Evolutionary conservation across 2,888 invertebrate genomes (phyloP).

Genomic region (Aleiodes alternator): DNA sequence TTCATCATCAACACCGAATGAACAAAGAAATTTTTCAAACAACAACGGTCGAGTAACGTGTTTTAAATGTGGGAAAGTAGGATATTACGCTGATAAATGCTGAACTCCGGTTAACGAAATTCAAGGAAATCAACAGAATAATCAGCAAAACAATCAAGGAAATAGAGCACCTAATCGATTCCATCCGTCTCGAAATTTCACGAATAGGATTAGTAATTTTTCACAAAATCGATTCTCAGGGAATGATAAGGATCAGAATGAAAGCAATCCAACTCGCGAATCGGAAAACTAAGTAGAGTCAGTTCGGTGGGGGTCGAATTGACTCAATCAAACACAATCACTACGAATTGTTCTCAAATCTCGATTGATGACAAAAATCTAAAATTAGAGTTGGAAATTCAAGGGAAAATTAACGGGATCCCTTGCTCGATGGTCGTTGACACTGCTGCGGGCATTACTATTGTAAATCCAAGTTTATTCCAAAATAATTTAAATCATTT

Average conservation of each 20-base stretch:
- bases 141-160: background rate
- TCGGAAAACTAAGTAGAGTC: constrained; percentile 2
- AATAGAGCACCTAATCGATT: background rate
- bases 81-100: background rate
- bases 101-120: background rate
- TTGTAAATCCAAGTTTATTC: background rate
- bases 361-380: background rate
- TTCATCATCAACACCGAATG: too few relatives aligned
- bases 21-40: too few relatives aligned
- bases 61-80: background rate
- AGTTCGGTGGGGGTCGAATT: background rate
- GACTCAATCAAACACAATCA: background rate
- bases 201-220: background rate
- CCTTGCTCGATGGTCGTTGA: constrained; percentile 2
- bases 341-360: constrained; percentile 1
- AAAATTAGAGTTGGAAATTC: background rate
- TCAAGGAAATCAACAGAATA: background rate
- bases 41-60: background rate
- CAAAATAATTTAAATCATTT: background rate
- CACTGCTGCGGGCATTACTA: background rate
- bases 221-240: constrained; percentile 2
- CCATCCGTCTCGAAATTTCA: background rate
- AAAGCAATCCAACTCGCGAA: background rate
- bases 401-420: background rate
- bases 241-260: background rate